Evolutionary conservation across 2,888 invertebrate genomes (phyloP).

Genomic region (Fissipunctia ypsillon): DNA sequence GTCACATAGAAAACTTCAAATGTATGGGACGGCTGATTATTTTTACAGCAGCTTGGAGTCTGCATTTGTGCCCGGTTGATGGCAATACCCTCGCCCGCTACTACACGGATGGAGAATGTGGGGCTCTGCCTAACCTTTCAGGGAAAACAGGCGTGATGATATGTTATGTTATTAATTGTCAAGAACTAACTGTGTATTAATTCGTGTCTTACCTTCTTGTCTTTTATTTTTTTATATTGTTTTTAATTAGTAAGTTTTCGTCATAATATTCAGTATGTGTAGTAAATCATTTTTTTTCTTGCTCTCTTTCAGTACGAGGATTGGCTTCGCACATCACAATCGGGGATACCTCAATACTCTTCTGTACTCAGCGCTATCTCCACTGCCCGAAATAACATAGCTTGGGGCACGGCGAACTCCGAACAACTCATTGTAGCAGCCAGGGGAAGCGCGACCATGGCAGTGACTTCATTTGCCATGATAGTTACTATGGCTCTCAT

Average conservation of each 20-base stretch:
- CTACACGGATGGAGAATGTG: too few relatives aligned
- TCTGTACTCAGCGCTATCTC: constrained; percentile 76
- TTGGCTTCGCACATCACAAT: constrained; percentile 81
- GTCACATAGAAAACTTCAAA: too few relatives aligned
- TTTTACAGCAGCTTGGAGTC: too few relatives aligned
- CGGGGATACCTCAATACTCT: constrained; percentile 72
- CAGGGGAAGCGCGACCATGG: constrained; percentile 71
- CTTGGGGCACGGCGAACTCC: constrained; percentile 81
- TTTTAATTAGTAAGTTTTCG: too few relatives aligned
- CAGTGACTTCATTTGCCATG: constrained; percentile 72
- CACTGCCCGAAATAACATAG: constrained; percentile 80
- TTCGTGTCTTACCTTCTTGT: not conserved
- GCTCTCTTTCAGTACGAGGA: constrained; percentile 77
- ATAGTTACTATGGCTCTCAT: constrained; percentile 65
- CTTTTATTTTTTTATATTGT: not conserved
- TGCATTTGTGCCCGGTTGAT: too few relatives aligned
- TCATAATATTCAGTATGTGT: not conserved
- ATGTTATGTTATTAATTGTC: not conserved
- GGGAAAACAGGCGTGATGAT: not conserved
- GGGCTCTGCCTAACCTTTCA: not conserved
- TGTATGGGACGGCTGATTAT: too few relatives aligned
- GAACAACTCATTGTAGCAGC: constrained; percentile 76
- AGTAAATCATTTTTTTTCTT: not conserved
- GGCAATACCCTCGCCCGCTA: too few relatives aligned
- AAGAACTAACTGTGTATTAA: not conserved